These are phyloP conservation scores for Oikopleura albicans DNA, from an alignment of 23 tunicate species.

Conservation along the genomic window DNA sequence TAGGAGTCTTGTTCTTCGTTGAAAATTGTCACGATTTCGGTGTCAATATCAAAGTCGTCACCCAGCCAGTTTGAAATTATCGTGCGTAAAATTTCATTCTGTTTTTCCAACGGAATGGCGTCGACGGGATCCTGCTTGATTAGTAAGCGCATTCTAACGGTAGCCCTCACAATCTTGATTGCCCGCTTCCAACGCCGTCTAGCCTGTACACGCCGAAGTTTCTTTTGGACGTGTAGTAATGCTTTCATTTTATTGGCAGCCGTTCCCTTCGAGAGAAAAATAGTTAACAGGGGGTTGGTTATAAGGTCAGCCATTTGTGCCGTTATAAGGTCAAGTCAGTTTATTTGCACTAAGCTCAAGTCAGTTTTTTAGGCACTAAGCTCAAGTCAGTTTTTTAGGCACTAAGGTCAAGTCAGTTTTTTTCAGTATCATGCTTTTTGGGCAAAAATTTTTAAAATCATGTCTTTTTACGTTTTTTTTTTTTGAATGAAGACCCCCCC, in stretches of 20 bases:
- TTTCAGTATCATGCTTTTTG: too few species aligned
- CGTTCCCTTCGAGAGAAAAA: too few species aligned
- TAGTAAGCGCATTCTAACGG: not conserved
- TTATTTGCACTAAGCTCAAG: too few species aligned
- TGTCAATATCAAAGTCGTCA: not conserved
- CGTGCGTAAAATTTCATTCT: not conserved
- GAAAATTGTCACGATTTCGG: not conserved
- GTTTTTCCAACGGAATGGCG: not conserved
- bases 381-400: too few species aligned
- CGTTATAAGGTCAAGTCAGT: too few species aligned
- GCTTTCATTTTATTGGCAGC: not conserved
- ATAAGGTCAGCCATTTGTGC: too few species aligned
- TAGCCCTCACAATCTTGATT: not conserved
- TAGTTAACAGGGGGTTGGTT: not conserved
- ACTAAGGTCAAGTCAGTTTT: too few species aligned
- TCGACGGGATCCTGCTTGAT: not conserved
- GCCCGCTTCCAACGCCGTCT: not conserved
- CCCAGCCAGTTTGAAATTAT: not conserved
- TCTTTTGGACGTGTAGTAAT: not conserved
- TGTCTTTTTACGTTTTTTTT: too few species aligned
- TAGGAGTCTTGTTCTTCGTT: not conserved
- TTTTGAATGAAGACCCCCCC: too few species aligned
- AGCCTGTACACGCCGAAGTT: not conserved
- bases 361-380: too few species aligned
- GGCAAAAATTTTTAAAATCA: too few species aligned